Conservation (phyloP, 2,888 invertebrate genomes). For the Alcis repandata region DNA sequence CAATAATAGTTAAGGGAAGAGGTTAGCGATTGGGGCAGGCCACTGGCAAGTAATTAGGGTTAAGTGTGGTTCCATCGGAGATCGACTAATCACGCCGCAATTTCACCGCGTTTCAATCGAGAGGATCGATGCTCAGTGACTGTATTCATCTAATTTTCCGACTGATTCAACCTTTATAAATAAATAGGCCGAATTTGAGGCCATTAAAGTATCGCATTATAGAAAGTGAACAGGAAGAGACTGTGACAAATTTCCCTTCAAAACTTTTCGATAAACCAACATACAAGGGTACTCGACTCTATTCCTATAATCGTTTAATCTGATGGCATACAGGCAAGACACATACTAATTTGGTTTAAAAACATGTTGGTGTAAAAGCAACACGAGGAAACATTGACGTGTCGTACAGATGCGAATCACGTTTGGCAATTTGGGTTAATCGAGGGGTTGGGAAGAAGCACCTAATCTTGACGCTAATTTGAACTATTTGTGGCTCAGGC, state of each 20-base stretch:
- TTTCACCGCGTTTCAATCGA: slow-evolving; percentile 47
- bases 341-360: slow-evolving; percentile 6
- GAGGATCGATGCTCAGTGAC: slow-evolving; percentile 34
- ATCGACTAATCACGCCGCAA: slow-evolving; percentile 54
- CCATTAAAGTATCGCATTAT: slow-evolving; percentile 22
- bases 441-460: slow-evolving; percentile 27
- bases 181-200: slow-evolving; percentile 29
- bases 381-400: slow-evolving; percentile 16
- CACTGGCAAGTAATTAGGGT: slow-evolving; percentile 55
- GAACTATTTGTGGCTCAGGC: slow-evolving; percentile 13
- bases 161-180: slow-evolving; percentile 40
- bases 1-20: slow-evolving; percentile 37
- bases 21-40: slow-evolving; percentile 47
- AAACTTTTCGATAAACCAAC: not conserved
- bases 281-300: not conserved
- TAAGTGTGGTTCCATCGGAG: slow-evolving; percentile 52
- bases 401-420: slow-evolving; percentile 31
- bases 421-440: slow-evolving; percentile 32
- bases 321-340: not conserved
- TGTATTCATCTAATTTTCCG: slow-evolving; percentile 43
- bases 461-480: slow-evolving; percentile 28
- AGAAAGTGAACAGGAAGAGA: not conserved
- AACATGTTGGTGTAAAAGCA: slow-evolving; percentile 18
- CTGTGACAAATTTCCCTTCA: not conserved
- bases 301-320: not conserved